phyloP scores from a whole-genome alignment of 92 coral and sea anemone species.

The Porites cylindrica region DNA sequence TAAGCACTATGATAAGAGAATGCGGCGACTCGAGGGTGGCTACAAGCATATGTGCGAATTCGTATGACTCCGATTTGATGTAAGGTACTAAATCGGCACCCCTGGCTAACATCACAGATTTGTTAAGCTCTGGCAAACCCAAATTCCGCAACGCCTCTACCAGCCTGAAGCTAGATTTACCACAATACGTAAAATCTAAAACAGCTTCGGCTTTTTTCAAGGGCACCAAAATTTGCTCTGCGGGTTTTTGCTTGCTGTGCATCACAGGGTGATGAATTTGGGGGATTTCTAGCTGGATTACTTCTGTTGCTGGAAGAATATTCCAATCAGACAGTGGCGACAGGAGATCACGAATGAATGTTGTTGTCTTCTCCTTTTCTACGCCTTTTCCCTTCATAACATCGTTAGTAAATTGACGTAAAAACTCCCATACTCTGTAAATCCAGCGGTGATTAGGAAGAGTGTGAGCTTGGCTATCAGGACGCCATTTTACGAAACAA shows the following conservation, averaged over 20 bases:
- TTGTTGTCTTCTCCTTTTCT: constrained; percentile 12
- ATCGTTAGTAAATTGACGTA: neutral
- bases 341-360: constrained; percentile 21
- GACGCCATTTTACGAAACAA: neutral
- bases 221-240: constrained; percentile 63
- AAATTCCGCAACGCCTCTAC: neutral
- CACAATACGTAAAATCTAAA: constrained; percentile 8
- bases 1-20: constrained; percentile 27
- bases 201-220: constrained; percentile 57
- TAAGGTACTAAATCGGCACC: neutral
- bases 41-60: constrained; percentile 35
- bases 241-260: neutral
- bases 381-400: neutral
- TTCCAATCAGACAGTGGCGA: constrained; percentile 63
- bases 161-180: neutral
- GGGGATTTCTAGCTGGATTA: neutral
- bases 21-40: constrained; percentile 49
- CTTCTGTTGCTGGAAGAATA: constrained; percentile 68
- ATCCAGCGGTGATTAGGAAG: constrained; percentile 31
- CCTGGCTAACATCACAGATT: neutral
- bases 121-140: constrained; percentile 18
- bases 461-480: neutral
- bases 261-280: neutral
- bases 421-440: constrained; percentile 30
- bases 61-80: neutral